Conservation (phyloP, 2,888 invertebrate genomes). For the Harpalus rufipes region DNA sequence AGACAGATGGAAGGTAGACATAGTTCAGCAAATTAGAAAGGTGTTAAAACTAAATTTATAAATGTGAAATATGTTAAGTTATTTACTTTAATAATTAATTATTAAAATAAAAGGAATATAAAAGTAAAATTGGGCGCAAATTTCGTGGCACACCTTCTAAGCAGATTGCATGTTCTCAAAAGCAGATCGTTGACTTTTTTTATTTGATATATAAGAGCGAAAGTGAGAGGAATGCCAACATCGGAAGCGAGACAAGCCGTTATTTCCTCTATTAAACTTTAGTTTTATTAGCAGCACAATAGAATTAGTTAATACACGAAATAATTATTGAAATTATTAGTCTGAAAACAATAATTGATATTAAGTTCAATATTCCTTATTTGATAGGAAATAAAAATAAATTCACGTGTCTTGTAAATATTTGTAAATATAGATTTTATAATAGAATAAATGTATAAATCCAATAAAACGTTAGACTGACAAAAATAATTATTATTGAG, state of each 20-base stretch:
- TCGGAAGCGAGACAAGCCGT: slow-evolving; percentile 47
- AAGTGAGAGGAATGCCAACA: slow-evolving; percentile 57
- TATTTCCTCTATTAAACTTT: slow-evolving; percentile 51
- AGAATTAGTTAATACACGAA: not conserved
- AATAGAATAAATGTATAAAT: no score
- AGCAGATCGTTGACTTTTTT: slow-evolving; percentile 59
- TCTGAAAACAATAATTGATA: no score
- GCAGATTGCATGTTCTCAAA: slow-evolving; percentile 55
- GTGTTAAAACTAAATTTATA: not conserved
- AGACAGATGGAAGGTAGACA: no score
- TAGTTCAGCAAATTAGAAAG: no score
- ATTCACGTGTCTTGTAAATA: no score
- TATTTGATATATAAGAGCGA: slow-evolving; percentile 52
- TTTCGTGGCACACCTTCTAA: slow-evolving; percentile 45
- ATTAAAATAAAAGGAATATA: not conserved
- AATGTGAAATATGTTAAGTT: not conserved
- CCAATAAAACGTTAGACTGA: no score
- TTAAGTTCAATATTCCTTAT: no score
- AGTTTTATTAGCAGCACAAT: not conserved
- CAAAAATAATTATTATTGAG: no score
- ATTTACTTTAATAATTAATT: slow-evolving; percentile 1
- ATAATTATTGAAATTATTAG: not conserved
- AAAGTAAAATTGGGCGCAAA: slow-evolving; percentile 26
- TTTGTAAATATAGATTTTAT: no score
- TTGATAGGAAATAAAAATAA: no score